Evolutionary conservation across 2,113 vertebrate genomes (phyloP), one percentile per base, ranked within the genome.

Genomic region (Gnathonemus echidnorhynchus): DNA sequence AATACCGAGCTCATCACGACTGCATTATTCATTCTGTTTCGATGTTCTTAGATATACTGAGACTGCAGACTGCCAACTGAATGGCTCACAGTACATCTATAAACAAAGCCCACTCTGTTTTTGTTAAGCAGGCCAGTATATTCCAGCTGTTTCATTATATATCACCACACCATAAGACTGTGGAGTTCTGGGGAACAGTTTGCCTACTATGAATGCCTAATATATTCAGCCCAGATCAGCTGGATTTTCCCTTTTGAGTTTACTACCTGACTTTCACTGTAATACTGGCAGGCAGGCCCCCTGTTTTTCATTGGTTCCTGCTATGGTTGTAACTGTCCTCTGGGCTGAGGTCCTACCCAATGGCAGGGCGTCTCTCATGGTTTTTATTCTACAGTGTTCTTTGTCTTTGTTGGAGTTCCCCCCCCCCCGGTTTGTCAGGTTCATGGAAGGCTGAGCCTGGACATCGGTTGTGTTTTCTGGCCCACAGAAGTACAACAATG

Each of bases 401-500:
- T 77, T 13, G 70, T 77, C 4, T 74, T 74, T 27, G 66, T 74
- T 15, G 15, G 13, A 15, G 62, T 39, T 39, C 31, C 31, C 70
- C 70, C 31, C 8, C n/a, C 70, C 31, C 8, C n/a, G 1, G 70
- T 77, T 17, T 39, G 58, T 66, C 9, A 27, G 58, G 11, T 87
- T 24, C 49, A n/a, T 87, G n/a, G 21, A 56, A 27, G 48, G 49
- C 15, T 45, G 24, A 80, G 0, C n/a, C 31, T 80, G 86, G 3
- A 86, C 80, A n/a, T 74, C 86, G 52, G 5, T 31, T 58, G 11
- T 2, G 3, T 49, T 45, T 88, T 21, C 45, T 80, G 21, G 0
- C 15, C 74, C 45, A n/a, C 94, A 99, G 98, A 99, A 99, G 91
- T 99, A 99, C 89, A 99, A 98, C 91, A 99, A 99, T 21, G 98